These are phyloP conservation scores for Catharus fuscescens DNA, from an alignment of 2,113 vertebrate genomes.

Conservation along the genomic window DNA sequence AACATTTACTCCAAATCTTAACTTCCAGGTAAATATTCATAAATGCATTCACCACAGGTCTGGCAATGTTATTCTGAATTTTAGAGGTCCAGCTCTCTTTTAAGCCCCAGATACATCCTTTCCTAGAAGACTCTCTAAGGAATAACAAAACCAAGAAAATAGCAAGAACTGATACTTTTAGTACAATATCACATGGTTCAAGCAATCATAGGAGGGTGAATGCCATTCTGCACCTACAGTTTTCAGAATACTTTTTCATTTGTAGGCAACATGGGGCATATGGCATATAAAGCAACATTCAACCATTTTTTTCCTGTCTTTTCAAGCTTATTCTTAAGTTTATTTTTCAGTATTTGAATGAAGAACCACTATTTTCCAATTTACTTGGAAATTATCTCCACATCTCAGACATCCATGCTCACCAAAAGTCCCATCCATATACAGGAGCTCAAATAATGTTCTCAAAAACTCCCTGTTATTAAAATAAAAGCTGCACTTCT, in stretches of 20 bases:
- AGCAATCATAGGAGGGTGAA: not conserved
- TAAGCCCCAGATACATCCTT: not conserved
- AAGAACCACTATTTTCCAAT: not conserved
- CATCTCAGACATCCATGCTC: not conserved
- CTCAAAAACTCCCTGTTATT: not conserved
- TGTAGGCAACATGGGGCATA: not conserved
- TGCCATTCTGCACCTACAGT: not conserved
- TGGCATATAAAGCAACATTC: not conserved
- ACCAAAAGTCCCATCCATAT: not conserved
- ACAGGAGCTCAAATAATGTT: not conserved
- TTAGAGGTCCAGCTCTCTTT: not conserved
- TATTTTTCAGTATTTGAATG: not conserved
- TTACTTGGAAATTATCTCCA: not conserved
- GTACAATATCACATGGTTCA: not conserved
- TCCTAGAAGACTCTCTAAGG: not conserved
- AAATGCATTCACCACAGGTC: not conserved
- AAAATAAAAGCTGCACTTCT: not conserved
- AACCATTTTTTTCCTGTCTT: not conserved
- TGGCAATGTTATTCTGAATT: not conserved
- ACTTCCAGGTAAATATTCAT: not conserved
- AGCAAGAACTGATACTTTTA: not conserved
- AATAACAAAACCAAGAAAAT: not conserved
- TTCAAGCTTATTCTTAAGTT: not conserved
- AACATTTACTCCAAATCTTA: not conserved
- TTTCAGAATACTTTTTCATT: not conserved